Evolutionary conservation across 2,113 vertebrate genomes (phyloP).

Genomic region (Syrmaticus mikado): DNA sequence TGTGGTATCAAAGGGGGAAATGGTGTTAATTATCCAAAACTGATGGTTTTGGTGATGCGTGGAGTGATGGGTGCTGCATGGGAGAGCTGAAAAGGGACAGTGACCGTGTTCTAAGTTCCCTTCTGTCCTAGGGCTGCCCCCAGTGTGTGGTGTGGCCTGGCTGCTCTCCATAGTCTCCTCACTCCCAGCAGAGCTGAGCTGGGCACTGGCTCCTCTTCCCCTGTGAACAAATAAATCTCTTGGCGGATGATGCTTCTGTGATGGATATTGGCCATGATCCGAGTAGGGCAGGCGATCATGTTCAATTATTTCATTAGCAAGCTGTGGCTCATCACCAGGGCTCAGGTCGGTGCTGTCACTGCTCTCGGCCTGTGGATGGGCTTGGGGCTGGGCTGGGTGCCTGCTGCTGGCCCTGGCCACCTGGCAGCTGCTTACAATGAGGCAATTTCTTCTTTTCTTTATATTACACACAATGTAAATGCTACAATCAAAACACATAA

Average conservation of each 20-base stretch:
- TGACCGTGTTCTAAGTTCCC: not conserved
- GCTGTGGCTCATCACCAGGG: accelerated
- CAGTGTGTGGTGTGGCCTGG: not conserved
- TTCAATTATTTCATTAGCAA: not conserved
- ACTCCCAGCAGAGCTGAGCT: not conserved
- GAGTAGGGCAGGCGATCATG: not conserved
- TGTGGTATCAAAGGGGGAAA: not conserved
- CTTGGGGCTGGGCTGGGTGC: not conserved
- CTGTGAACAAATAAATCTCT: not conserved
- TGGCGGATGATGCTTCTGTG: not conserved
- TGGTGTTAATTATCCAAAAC: not conserved
- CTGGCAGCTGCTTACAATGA: not conserved
- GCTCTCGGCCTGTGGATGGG: not conserved
- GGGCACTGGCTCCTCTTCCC: accelerated
- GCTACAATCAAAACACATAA: accelerated
- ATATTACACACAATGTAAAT: accelerated
- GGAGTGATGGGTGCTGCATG: not conserved
- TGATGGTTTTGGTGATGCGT: not conserved
- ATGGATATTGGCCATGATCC: not conserved
- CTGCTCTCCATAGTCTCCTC: accelerated
- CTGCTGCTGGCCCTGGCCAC: not conserved
- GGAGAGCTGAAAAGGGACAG: not conserved
- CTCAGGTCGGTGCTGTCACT: accelerated
- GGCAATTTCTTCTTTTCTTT: not conserved
- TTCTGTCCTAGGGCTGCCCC: not conserved